phyloP scores from a whole-genome alignment of 2,888 invertebrate genomes.

The Drosophila affinis region DNA sequence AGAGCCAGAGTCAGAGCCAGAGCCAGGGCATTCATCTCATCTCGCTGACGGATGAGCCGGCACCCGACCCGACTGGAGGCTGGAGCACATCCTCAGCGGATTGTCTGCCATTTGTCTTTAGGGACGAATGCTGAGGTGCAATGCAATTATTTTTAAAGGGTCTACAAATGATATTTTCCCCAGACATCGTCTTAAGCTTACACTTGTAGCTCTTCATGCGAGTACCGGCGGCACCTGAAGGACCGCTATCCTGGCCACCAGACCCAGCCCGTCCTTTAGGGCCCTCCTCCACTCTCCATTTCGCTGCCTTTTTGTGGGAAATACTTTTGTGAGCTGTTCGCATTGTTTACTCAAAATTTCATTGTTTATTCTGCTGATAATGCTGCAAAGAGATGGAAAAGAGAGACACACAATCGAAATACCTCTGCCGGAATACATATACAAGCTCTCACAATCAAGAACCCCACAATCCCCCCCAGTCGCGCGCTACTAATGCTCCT shows the following conservation, averaged over 20 bases:
- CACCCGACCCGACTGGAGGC: slow-evolving; percentile 7
- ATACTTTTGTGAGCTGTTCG: slow-evolving; percentile 50
- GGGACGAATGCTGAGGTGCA: neutral
- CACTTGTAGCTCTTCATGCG: slow-evolving; percentile 4
- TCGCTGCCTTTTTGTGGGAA: slow-evolving; percentile 18
- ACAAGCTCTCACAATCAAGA: slow-evolving; percentile 24
- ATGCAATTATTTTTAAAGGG: slow-evolving; percentile 13
- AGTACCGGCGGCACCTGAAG: neutral
- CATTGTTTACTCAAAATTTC: slow-evolving; percentile 60
- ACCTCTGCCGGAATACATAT: slow-evolving; percentile 13
- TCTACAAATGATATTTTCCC: slow-evolving; percentile 9
- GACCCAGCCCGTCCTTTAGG: no score
- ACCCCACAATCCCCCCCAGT: neutral
- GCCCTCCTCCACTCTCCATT: no score
- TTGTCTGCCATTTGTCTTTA: neutral
- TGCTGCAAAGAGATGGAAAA: slow-evolving; percentile 21
- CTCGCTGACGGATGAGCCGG: slow-evolving; percentile 18
- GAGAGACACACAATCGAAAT: slow-evolving; percentile 28
- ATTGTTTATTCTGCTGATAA: slow-evolving; percentile 56
- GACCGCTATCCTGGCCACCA: neutral
- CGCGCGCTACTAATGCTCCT: neutral
- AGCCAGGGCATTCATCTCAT: neutral
- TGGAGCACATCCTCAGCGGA: neutral
- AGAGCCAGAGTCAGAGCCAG: neutral
- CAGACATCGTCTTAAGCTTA: slow-evolving; percentile 18